Percentiles rank a stretch among this genome's conserved stretches.
These are phyloP conservation scores for Blera fallax DNA, from an alignment of 2,888 invertebrate species.

Conservation along the genomic window DNA sequence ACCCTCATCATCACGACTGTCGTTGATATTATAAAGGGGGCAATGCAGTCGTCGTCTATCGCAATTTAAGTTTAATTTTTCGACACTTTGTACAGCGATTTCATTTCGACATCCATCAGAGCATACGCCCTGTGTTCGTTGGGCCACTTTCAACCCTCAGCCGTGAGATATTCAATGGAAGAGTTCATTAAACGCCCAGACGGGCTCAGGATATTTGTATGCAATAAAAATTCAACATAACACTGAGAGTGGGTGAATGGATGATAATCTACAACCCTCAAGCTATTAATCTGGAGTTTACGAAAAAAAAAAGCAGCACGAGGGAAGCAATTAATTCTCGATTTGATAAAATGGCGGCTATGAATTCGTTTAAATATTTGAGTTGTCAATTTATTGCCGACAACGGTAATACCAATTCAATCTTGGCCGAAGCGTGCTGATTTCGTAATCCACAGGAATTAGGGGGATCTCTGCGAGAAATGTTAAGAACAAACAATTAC, in stretches of 20 bases:
- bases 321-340: conserved; percentile 51
- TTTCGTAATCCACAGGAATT: conserved; percentile 7
- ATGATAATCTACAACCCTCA: conserved; percentile 11
- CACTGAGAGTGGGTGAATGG: conserved; percentile 6
- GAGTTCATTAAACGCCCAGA: conserved; percentile 53
- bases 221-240: conserved; percentile 49
- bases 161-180: conserved; percentile 30
- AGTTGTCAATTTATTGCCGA: conserved; percentile 41
- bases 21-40: conserved; percentile 10
- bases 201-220: conserved; percentile 14
- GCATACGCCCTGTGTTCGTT: neutral
- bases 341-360: conserved; percentile 24
- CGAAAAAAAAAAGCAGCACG: conserved; percentile 2
- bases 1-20: conserved; percentile 34
- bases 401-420: neutral
- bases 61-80: conserved; percentile 51
- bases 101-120: conserved; percentile 13
- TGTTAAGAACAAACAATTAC: conserved; percentile 25
- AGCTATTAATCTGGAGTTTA: neutral
- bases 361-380: conserved; percentile 34
- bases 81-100: conserved; percentile 26
- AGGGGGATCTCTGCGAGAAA: neutral
- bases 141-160: conserved; percentile 21
- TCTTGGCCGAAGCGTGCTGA: conserved; percentile 2
- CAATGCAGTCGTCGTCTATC: conserved; percentile 35